Conservation (phyloP, 2,113 vertebrate species). For the Equus przewalskii region DNA sequence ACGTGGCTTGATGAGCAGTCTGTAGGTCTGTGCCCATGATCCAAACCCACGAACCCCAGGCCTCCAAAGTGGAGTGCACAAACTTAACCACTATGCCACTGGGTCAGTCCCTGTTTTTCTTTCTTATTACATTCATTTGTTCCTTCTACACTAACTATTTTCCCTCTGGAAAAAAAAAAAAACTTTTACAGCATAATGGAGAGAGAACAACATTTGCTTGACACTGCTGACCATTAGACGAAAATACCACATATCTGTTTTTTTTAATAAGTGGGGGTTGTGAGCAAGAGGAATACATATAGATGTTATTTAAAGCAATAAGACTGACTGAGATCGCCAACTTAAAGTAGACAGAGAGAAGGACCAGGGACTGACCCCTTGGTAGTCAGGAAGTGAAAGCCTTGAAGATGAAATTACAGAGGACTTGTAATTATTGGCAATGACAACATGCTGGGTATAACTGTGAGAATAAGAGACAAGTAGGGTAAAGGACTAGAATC, state of each 20-base stretch:
- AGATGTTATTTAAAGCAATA: neutral
- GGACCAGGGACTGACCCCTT: neutral
- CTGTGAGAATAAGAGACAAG: too few species aligned
- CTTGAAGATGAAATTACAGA: neutral
- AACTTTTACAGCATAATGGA: neutral
- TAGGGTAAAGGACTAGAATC: neutral
- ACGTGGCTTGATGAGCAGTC: too few species aligned
- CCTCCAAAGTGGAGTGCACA: too few species aligned
- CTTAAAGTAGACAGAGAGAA: neutral
- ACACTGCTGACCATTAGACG: neutral
- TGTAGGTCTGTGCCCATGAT: too few species aligned
- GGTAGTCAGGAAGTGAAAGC: neutral
- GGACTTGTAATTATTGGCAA: neutral
- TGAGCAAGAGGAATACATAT: neutral
- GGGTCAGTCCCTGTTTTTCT: neutral
- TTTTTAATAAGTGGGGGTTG: neutral
- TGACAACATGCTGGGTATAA: neutral
- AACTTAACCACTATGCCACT: too few species aligned
- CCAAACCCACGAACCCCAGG: too few species aligned
- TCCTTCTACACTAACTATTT: neutral
- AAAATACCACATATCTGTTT: neutral
- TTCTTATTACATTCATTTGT: neutral
- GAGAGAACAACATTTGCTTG: neutral
- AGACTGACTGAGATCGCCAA: neutral
- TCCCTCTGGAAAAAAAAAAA: neutral